Percentiles rank a stretch among this genome's conserved stretches.
Conservation (phyloP, 1,140 invertebrate species). For the Varroa destructor region DNA sequence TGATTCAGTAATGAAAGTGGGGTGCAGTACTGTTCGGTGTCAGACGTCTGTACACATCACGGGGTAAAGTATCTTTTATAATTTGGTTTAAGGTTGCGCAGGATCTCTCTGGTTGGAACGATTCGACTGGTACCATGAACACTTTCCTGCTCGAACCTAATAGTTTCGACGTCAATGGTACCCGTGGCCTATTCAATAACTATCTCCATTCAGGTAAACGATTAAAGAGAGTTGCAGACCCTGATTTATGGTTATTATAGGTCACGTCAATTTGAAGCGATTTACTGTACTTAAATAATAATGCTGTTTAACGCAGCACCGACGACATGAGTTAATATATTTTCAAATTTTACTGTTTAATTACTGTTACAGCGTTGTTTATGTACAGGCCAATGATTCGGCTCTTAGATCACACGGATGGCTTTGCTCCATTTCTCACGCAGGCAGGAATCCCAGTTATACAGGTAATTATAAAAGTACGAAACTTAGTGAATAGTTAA, state of each 20-base stretch:
- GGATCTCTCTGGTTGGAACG: too few relatives aligned
- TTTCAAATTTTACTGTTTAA: neutral
- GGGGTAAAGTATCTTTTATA: too few relatives aligned
- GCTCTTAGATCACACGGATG: conserved; percentile 35
- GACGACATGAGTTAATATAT: too few relatives aligned
- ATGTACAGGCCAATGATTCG: conserved; percentile 27
- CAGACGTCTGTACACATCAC: too few relatives aligned
- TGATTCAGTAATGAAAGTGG: too few relatives aligned
- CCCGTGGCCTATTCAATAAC: neutral
- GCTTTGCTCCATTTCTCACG: conserved; percentile 36
- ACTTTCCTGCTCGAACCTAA: conserved; percentile 5
- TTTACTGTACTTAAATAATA: too few relatives aligned
- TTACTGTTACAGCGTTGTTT: conserved; percentile 6
- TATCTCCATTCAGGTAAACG: conserved; percentile 6
- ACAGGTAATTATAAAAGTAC: conserved; percentile 32
- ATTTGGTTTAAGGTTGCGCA: too few relatives aligned
- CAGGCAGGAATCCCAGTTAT: conserved; percentile 37
- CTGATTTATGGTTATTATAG: too few relatives aligned
- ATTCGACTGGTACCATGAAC: neutral
- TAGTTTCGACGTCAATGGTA: neutral
- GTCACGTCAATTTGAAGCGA: too few relatives aligned
- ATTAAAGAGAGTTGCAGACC: neutral
- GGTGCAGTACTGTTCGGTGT: too few relatives aligned
- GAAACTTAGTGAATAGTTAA: too few relatives aligned
- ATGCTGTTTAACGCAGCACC: too few relatives aligned